phyloP scores from a whole-genome alignment of 2,113 vertebrate species.

The Tylochromis polylepis region DNA sequence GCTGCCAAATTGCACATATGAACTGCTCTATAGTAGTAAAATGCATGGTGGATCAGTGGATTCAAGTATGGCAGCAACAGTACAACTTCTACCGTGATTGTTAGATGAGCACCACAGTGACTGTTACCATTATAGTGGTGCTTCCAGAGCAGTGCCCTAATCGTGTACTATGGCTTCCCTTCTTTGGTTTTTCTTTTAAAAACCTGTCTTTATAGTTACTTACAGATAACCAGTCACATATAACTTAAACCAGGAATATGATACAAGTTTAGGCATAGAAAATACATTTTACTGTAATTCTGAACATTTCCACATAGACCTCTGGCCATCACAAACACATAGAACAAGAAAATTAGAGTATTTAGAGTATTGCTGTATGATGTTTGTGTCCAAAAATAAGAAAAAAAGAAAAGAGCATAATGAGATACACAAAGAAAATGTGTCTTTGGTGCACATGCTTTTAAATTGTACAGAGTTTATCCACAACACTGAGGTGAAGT shows the following conservation, averaged over 20 bases:
- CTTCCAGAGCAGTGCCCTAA: background rate
- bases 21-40: background rate
- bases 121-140: background rate
- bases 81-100: background rate
- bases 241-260: background rate
- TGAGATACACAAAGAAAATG: slow-evolving; percentile 20
- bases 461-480: slow-evolving; percentile 23
- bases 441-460: slow-evolving; percentile 62
- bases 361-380: slow-evolving; percentile 49
- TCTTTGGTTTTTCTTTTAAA: slow-evolving; percentile 57
- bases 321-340: background rate
- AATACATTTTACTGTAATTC: background rate
- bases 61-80: background rate
- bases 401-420: background rate
- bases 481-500: background rate
- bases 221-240: slow-evolving; percentile 1
- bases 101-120: background rate
- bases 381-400: background rate
- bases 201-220: background rate
- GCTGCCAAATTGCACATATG: background rate
- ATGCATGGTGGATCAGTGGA: background rate
- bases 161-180: slow-evolving; percentile 65
- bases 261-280: slow-evolving; percentile 10
- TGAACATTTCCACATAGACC: background rate
- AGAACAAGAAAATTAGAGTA: background rate